Evolutionary conservation across 1,140 invertebrate species (phyloP).

Genomic region (Globodera rostochiensis): DNA sequence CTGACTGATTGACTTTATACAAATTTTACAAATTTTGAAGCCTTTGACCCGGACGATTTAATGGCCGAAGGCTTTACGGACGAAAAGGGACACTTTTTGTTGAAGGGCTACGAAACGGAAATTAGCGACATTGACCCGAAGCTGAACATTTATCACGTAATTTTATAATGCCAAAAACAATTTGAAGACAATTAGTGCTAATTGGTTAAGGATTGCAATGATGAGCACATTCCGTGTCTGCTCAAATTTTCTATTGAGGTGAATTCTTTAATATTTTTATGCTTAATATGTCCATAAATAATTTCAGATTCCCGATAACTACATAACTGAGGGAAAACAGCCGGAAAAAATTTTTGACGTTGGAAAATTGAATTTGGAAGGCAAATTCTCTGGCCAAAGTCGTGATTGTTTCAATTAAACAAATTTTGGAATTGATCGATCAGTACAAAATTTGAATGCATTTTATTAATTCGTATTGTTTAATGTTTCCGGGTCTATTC

Average conservation of each 20-base stretch:
- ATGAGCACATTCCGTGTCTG: slow-evolving; percentile 21
- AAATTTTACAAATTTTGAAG: not conserved
- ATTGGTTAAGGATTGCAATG: slow-evolving; percentile 30
- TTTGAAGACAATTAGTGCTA: not conserved
- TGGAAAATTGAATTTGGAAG: slow-evolving; percentile 43
- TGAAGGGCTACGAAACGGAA: slow-evolving; percentile 42
- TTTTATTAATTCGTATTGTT: too few species aligned
- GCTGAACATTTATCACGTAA: slow-evolving; percentile 49
- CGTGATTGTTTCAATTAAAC: slow-evolving; percentile 28
- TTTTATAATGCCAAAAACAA: not conserved
- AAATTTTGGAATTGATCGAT: not conserved
- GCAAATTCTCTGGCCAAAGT: slow-evolving; percentile 38
- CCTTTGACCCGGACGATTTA: slow-evolving; percentile 33
- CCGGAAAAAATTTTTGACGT: slow-evolving; percentile 43
- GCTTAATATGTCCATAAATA: slow-evolving; percentile 32
- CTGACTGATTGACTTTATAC: not conserved
- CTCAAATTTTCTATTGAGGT: slow-evolving; percentile 25
- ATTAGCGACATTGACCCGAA: slow-evolving; percentile 46
- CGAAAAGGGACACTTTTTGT: slow-evolving; percentile 36
- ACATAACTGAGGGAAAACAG: slow-evolving; percentile 35
- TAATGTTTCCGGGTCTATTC: too few species aligned
- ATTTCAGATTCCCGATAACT: slow-evolving; percentile 47
- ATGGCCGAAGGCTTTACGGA: slow-evolving; percentile 46
- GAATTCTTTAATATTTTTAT: slow-evolving; percentile 24
- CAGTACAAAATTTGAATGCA: too few species aligned